phyloP scores from a whole-genome alignment of 1,140 invertebrate genomes.

The Ceratina japonica region DNA sequence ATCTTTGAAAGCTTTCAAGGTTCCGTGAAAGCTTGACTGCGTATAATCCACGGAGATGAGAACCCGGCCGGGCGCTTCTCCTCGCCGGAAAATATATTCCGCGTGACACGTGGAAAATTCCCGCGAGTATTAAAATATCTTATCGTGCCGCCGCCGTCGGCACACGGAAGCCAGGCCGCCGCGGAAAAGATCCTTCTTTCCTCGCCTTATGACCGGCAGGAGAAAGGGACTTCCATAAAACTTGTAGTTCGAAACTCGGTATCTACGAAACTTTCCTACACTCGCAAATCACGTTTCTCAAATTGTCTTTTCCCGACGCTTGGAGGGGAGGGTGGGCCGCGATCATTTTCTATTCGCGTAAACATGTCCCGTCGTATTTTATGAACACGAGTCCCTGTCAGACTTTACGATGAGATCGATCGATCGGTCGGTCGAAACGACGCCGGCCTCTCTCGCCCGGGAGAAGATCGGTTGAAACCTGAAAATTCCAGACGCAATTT shows the following conservation, averaged over 20 bases:
- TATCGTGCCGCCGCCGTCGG: conserved; percentile 23
- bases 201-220: background rate
- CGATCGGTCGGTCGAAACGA: no score
- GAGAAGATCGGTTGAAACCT: no score
- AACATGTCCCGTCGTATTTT: no score
- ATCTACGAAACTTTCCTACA: background rate
- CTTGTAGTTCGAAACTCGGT: background rate
- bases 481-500: no score
- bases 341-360: no score
- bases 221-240: conserved; percentile 5
- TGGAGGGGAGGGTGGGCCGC: no score
- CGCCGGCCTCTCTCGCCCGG: no score
- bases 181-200: conserved; percentile 2
- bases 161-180: conserved; percentile 23
- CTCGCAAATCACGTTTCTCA: no score
- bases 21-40: conserved; percentile 15
- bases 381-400: no score
- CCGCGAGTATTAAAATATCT: conserved; percentile 58
- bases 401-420: no score
- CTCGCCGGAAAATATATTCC: conserved; percentile 51
- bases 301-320: background rate
- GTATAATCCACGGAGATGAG: conserved; percentile 43
- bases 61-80: background rate
- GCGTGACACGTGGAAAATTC: conserved; percentile 46
- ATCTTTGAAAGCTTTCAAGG: conserved; percentile 22